phyloP scores from a whole-genome alignment of 2,797 vertebrate species.

The Triplophysa yarkandensis region DNA sequence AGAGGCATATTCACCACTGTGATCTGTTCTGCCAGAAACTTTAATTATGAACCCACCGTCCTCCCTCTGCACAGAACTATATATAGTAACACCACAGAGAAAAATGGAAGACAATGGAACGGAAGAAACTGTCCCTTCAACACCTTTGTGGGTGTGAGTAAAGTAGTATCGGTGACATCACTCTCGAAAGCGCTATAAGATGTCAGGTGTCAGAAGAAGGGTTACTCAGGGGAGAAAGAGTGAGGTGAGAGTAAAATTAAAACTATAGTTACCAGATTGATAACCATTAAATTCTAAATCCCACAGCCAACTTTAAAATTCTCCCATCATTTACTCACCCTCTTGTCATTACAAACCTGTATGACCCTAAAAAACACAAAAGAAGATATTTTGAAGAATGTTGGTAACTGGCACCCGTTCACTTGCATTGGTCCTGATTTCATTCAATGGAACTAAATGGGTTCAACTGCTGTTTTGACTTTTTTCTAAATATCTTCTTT shows the following conservation, averaged over 20 bases:
- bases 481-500: no score
- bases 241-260: not conserved
- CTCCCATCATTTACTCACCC: no score
- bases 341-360: no score
- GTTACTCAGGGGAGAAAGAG: not conserved
- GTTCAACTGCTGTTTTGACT: no score
- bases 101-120: conserved; percentile 40
- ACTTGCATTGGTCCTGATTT: no score
- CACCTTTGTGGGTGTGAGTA: not conserved
- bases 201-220: not conserved
- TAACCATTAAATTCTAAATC: no score
- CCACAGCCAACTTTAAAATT: no score
- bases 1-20: conserved; percentile 52
- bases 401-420: no score
- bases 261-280: no score
- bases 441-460: no score
- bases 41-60: conserved; percentile 68
- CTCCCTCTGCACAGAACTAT: conserved; percentile 59
- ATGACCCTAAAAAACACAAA: no score
- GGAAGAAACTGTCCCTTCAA: not conserved
- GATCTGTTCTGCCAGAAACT: conserved; percentile 60
- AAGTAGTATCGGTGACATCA: not conserved
- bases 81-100: conserved; percentile 60
- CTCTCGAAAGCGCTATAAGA: conserved; percentile 2
- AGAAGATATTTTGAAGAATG: no score